A percentile compares a stretch with the other conserved stretches of the same genome.
Evolutionary conservation across 1,140 invertebrate species (phyloP).

Genomic region (Theocolax elegans): DNA sequence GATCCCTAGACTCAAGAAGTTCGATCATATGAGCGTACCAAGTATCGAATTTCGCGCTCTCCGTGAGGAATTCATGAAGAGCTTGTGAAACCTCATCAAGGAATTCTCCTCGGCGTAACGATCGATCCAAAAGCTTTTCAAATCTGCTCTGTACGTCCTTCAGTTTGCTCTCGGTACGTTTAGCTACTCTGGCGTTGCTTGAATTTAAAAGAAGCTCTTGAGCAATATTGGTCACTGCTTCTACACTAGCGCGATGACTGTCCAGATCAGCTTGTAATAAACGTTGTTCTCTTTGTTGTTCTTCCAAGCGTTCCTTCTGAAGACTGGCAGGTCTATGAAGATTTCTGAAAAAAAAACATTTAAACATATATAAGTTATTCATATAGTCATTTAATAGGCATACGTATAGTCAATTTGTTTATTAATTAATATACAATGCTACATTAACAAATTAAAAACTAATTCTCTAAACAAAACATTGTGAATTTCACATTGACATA

Average conservation of each 20-base stretch:
- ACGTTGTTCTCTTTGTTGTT: slow-evolving; percentile 87
- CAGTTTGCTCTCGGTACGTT: slow-evolving; percentile 88
- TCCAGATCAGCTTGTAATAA: slow-evolving; percentile 85
- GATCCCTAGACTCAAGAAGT: slow-evolving; percentile 78
- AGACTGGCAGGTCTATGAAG: slow-evolving; percentile 86
- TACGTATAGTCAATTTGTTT: no score
- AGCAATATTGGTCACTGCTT: slow-evolving; percentile 81
- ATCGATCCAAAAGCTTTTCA: slow-evolving; percentile 85
- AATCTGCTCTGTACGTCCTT: slow-evolving; percentile 86
- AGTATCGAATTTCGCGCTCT: slow-evolving; percentile 75
- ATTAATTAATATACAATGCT: no score
- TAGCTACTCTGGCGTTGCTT: slow-evolving; percentile 86
- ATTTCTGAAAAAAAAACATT: slow-evolving; percentile 71
- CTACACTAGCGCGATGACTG: slow-evolving; percentile 85
- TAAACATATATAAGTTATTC: no score
- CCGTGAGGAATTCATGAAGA: slow-evolving; percentile 78
- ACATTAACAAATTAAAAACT: background rate
- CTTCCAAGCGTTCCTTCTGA: slow-evolving; percentile 88
- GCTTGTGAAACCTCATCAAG: slow-evolving; percentile 83
- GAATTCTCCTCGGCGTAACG: slow-evolving; percentile 81
- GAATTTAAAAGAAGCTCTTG: slow-evolving; percentile 83
- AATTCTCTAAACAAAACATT: no score
- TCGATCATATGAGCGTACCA: slow-evolving; percentile 81
- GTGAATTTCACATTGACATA: no score
- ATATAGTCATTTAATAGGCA: no score